Percentiles rank a stretch among this genome's conserved stretches.
These are phyloP conservation scores for Ormyrus labotus DNA, from an alignment of 2,888 invertebrate species.

Conservation along the genomic window DNA sequence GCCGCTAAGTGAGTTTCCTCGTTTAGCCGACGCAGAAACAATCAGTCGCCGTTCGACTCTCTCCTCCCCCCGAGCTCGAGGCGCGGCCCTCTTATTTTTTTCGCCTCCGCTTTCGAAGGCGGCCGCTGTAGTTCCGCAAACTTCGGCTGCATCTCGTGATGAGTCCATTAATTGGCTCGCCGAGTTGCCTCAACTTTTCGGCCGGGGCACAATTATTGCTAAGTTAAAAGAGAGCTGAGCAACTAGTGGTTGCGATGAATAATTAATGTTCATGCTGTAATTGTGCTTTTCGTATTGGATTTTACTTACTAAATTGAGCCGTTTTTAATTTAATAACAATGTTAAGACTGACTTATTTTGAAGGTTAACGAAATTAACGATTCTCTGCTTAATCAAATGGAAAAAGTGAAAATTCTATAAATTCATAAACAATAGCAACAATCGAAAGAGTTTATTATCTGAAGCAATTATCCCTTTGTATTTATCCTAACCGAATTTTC, in stretches of 20 bases:
- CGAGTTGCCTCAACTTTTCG: constrained; percentile 31
- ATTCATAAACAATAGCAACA: too few relatives aligned
- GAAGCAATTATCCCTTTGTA: too few relatives aligned
- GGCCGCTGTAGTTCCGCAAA: not conserved
- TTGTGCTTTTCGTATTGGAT: constrained; percentile 18
- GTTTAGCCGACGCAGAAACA: constrained; percentile 51
- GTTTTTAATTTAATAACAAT: too few relatives aligned
- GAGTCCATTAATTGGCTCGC: constrained; percentile 50
- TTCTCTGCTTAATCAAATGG: too few relatives aligned
- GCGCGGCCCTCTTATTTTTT: too few relatives aligned
- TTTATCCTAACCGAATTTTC: too few relatives aligned
- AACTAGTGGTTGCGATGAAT: constrained; percentile 47
- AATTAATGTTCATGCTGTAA: constrained; percentile 43
- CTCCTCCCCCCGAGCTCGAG: not conserved
- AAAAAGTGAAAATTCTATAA: too few relatives aligned
- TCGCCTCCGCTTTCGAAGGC: too few relatives aligned
- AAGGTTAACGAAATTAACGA: too few relatives aligned
- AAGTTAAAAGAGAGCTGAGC: constrained; percentile 15
- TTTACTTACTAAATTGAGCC: not conserved
- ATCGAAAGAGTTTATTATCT: too few relatives aligned
- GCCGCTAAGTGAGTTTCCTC: constrained; percentile 53
- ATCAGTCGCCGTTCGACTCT: constrained; percentile 28
- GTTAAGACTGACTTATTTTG: too few relatives aligned
- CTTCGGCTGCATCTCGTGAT: constrained; percentile 36
- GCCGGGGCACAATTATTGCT: constrained; percentile 35